A percentile compares a stretch with the other conserved stretches of the same genome.
These are phyloP conservation scores for Molorchus minor DNA, from an alignment of 2,888 invertebrate genomes.

Conservation along the genomic window DNA sequence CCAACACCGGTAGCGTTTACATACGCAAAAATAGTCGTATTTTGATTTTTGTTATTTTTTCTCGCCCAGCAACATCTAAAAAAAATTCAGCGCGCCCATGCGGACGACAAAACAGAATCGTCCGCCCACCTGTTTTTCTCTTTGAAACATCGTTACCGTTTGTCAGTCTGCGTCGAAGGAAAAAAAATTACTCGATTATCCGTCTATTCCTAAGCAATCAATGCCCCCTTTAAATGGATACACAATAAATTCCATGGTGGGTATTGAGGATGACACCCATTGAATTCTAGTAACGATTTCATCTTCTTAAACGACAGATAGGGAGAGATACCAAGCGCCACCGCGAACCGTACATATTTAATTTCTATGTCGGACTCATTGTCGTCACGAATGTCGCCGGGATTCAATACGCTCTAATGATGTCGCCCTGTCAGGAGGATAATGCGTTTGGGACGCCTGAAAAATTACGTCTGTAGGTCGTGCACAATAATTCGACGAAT, in stretches of 20 bases:
- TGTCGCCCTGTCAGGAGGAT: constrained; percentile 2
- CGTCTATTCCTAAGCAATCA: not conserved
- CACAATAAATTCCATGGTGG: constrained; percentile 5
- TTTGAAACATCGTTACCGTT: too few relatives aligned
- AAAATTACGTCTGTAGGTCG: constrained; percentile 10
- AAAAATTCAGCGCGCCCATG: too few relatives aligned
- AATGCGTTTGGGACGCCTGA: constrained; percentile 8
- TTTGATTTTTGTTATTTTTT: too few relatives aligned
- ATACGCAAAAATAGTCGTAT: too few relatives aligned
- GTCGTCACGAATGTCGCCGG: constrained; percentile 3
- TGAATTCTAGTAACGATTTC: not conserved
- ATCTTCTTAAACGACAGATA: constrained; percentile 14
- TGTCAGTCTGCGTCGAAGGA: too few relatives aligned
- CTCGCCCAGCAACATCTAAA: too few relatives aligned
- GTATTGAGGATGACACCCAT: not conserved
- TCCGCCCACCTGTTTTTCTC: too few relatives aligned
- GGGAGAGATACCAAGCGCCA: constrained; percentile 13
- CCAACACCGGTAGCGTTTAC: too few relatives aligned
- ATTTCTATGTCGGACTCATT: constrained; percentile 12
- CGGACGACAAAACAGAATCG: too few relatives aligned
- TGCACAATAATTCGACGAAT: constrained; percentile 6
- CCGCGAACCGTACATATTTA: constrained; percentile 4
- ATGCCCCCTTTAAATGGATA: not conserved
- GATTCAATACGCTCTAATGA: constrained; percentile 19
- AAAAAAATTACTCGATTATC: not conserved